Conservation (phyloP, 2,797 vertebrate species). For the Pangasius djambal region DNA sequence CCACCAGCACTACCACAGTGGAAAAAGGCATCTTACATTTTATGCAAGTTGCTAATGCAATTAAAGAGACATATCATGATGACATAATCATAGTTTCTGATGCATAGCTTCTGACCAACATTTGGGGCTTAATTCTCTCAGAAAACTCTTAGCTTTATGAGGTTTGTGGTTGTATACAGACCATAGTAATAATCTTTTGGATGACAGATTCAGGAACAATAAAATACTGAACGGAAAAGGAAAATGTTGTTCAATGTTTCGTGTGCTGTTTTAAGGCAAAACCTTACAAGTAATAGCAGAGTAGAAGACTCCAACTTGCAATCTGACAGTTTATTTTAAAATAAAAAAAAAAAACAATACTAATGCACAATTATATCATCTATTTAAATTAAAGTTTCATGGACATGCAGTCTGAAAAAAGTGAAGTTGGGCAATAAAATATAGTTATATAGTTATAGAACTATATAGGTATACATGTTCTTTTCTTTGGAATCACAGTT, state of each 20-base stretch:
- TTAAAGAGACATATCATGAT: slow-evolving; percentile 14
- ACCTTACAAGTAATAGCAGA: background rate
- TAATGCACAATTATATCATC: background rate
- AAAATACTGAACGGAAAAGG: slow-evolving; percentile 15
- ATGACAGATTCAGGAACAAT: background rate
- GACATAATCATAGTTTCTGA: slow-evolving; percentile 17
- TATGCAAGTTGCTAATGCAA: slow-evolving; percentile 21
- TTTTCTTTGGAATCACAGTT: background rate
- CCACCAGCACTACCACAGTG: slow-evolving; percentile 48
- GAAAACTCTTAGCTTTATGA: slow-evolving; percentile 29
- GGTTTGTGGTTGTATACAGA: slow-evolving; percentile 41
- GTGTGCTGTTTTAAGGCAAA: background rate
- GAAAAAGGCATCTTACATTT: slow-evolving; percentile 48
- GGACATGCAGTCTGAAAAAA: background rate
- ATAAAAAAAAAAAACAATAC: background rate
- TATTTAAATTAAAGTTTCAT: background rate
- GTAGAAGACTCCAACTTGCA: background rate
- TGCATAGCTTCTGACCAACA: slow-evolving; percentile 3
- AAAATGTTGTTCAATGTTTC: background rate
- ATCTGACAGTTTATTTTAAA: background rate
- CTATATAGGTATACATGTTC: too few relatives aligned
- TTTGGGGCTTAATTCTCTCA: background rate
- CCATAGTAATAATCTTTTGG: slow-evolving; percentile 35
- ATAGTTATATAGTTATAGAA: too few relatives aligned
- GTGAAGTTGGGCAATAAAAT: too few relatives aligned